phyloP scores from a whole-genome alignment of 2,797 vertebrate genomes.

The Bradypodion ventrale region DNA sequence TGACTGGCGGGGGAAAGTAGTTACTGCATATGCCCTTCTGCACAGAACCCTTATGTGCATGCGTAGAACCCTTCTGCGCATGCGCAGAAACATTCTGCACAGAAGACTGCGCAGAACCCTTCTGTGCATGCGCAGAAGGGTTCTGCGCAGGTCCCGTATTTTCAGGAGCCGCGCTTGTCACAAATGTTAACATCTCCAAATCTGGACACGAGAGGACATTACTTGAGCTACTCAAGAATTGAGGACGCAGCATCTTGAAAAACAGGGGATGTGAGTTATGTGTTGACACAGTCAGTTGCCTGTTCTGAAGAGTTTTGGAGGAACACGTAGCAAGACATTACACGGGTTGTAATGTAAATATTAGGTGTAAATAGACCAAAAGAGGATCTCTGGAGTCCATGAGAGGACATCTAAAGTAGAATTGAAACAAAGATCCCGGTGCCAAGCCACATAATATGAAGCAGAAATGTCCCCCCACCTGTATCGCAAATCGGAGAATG shows the following conservation, averaged over 20 bases:
- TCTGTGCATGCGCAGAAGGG: too few species aligned
- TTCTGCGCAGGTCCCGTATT: too few species aligned
- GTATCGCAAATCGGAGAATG: background rate
- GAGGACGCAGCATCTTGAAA: too few species aligned
- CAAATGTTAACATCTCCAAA: background rate
- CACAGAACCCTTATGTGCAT: too few species aligned
- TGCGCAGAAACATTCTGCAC: too few species aligned
- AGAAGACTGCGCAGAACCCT: too few species aligned
- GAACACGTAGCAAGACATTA: background rate
- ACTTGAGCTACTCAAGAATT: too few species aligned
- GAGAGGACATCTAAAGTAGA: background rate
- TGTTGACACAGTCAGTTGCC: background rate
- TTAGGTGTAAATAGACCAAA: constrained; percentile 10
- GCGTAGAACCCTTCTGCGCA: too few species aligned
- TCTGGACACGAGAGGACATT: background rate
- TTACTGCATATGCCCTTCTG: too few species aligned
- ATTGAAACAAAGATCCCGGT: background rate
- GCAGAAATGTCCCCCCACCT: background rate
- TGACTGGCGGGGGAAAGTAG: too few species aligned
- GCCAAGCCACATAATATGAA: background rate
- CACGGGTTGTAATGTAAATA: background rate
- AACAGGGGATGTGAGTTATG: too few species aligned
- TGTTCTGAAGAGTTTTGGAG: background rate
- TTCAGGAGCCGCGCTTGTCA: too few species aligned
- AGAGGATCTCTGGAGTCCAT: background rate